These are phyloP conservation scores for Taenioides sp. DNA, from an alignment of 2,797 vertebrate species.

Conservation along the genomic window DNA sequence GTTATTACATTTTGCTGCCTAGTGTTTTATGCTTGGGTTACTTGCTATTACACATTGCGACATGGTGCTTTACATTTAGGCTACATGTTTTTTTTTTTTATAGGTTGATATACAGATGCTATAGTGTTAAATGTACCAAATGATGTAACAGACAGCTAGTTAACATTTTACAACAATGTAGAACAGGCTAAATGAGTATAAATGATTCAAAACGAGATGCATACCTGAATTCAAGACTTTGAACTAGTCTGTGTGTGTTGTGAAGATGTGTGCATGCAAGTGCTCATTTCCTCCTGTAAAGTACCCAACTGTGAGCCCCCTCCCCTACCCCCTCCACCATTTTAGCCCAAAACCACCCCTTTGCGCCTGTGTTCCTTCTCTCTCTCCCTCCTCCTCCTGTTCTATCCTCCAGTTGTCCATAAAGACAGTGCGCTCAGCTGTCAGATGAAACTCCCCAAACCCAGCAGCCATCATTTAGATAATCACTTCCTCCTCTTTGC, in stretches of 20 bases:
- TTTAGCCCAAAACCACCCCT: conserved; percentile 90
- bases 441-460: conserved; percentile 74
- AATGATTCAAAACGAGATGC: not conserved
- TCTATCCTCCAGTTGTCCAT: conserved; percentile 69
- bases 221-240: not conserved
- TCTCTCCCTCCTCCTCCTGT: conserved; percentile 31
- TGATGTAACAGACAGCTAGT: no score
- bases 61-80: not conserved
- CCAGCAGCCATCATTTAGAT: conserved; percentile 75
- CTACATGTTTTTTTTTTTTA: not conserved
- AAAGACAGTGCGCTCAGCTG: conserved; percentile 76
- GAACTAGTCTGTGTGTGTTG: not conserved
- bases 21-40: not conserved
- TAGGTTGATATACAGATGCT: not conserved
- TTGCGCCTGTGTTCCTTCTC: conserved; percentile 71
- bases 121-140: not conserved
- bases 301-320: conserved; percentile 70
- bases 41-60: not conserved
- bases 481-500: conserved; percentile 74
- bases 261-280: not conserved
- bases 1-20: no score
- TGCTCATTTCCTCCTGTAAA: not conserved
- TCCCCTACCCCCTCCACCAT: conserved; percentile 90
- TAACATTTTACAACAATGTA: no score
- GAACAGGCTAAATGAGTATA: not conserved